These are phyloP conservation scores for Harpalus rufipes DNA, from an alignment of 2,888 invertebrate species.

Conservation along the genomic window DNA sequence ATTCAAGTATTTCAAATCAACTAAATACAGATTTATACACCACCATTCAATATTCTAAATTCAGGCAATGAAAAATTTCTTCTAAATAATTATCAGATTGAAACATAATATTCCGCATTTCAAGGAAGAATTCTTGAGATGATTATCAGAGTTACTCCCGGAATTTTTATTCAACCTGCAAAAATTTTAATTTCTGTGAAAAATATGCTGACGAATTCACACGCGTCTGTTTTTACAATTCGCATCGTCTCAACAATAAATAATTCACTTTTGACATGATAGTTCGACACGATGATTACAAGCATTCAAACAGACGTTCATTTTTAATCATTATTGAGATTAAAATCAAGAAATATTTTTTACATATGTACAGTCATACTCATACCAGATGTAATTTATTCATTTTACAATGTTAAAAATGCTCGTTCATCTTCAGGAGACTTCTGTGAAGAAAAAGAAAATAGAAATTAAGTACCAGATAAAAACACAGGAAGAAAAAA, in stretches of 20 bases:
- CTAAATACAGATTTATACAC: too few relatives aligned
- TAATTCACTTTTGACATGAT: slow-evolving; percentile 36
- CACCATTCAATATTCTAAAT: too few relatives aligned
- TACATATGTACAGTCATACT: slow-evolving; percentile 54
- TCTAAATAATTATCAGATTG: not conserved
- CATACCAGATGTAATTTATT: slow-evolving; percentile 58
- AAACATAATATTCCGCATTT: slow-evolving; percentile 30
- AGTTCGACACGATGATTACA: slow-evolving; percentile 42
- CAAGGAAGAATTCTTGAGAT: slow-evolving; percentile 14
- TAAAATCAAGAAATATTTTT: slow-evolving; percentile 55
- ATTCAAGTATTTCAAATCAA: too few relatives aligned
- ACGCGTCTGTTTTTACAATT: slow-evolving; percentile 16
- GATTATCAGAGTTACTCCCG: not conserved
- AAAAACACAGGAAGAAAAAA: slow-evolving; percentile 64
- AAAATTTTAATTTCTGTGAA: slow-evolving; percentile 43
- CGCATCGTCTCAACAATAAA: not conserved
- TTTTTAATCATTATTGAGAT: slow-evolving; percentile 58
- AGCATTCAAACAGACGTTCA: slow-evolving; percentile 45
- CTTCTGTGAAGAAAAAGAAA: slow-evolving; percentile 55
- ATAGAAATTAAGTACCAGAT: slow-evolving; percentile 62
- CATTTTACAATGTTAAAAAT: slow-evolving; percentile 66
- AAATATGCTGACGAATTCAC: slow-evolving; percentile 27
- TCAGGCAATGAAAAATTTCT: too few relatives aligned
- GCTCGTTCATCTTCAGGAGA: slow-evolving; percentile 61
- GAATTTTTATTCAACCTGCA: slow-evolving; percentile 25